Evolutionary conservation across 2,113 vertebrate genomes (phyloP), one percentile per base, ranked within the genome.

Genomic region (Empidonax alnorum): DNA sequence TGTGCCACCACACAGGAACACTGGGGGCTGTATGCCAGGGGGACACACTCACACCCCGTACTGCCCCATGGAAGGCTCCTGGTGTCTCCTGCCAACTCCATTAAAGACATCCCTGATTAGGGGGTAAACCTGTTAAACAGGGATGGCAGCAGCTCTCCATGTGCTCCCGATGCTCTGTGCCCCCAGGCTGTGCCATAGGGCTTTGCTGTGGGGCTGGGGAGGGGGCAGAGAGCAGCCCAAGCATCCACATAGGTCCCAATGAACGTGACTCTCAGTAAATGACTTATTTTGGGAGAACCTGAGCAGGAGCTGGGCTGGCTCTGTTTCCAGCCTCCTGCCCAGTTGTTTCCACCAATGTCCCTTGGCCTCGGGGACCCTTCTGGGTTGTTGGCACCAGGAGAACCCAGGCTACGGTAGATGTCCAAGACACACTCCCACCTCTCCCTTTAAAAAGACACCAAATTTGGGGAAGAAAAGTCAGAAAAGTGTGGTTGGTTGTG

Each of bases 321-420:
- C 37, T 2, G 3, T 27, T 50, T 61, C 46, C n/a, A 15, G 5
- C 6, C 24, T 66, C 56, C 37, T 19, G 8, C 31, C 39, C 0
- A 0, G 17, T 6, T 0, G 4, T 55, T 27, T 59, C 52, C 20
- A 30, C 1, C 3, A 0, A 0, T 0, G 2, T 61, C 28, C 41
- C 37, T 81, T 0, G 1, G 28, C 73, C 73, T 83, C 2, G 2
- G 30, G 44, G 55, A 58, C 50, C 44, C 50, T 71, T 55, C 5
- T 5, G 74, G 7, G 23, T 59, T 25, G 23, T 37, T 59, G 2
- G 8, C 2, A 1, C 19, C 1, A 3, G 71, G 28, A 73, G 6
- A 21, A 27, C 8, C 46, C 30, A 12, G 2, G 0, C 23, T 33
- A 3, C 5, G 4, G 14, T 1, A 3, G 61, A 6, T 37, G 20